Evolutionary conservation across 2,888 invertebrate species (phyloP), one percentile per base, ranked within the genome.

Genomic region (Syrista parreyssii): DNA sequence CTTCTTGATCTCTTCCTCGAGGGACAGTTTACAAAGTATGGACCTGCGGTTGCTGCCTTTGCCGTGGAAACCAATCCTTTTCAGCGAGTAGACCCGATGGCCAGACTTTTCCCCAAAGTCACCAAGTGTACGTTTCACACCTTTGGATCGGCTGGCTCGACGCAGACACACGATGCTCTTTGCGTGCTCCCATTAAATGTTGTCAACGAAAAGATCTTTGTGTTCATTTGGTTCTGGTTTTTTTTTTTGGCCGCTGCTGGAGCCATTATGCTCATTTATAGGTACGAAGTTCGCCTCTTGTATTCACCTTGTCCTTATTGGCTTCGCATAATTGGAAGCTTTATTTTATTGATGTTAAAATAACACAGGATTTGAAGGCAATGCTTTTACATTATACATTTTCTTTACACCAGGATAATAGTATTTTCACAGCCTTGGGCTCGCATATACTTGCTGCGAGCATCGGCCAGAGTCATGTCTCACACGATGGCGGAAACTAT

Each of bases 181-280:
- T 97, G 97, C 84, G 93, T 96, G n/a, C 91, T 97, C 23, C 95
- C 96, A 0, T 87, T 96, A 12, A 97, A 97, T 87, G 94, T 96
- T 82, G 93, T 97, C 72, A 96, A 97, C 87, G 96, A 96, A 87
- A 97, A 96, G 89, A 94, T 96, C 82, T 96, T 95, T 86, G 92
- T 95, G 1, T 93, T 96, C 75, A 90, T 96, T 1, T 96, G 96
- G 95, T 94, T 95, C 88, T 96, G 97, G 95, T 93, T 96, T 23
- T 92, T 95, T 34, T 89, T 95, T 73, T 92, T 97, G 75, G 92
- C 95, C 1, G 87, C 94, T 6, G 84, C 95, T 31, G 94, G 96
- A 0, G 92, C 93, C 9, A 81, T 95, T 9, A 94, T 95, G 74
- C 89, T 97, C 9, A 83, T 95, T 0, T 97, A 95, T 90, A 94